These are phyloP conservation scores for Pipistrellus kuhlii DNA, from an alignment of 2,797 vertebrate genomes.

Conservation along the genomic window DNA sequence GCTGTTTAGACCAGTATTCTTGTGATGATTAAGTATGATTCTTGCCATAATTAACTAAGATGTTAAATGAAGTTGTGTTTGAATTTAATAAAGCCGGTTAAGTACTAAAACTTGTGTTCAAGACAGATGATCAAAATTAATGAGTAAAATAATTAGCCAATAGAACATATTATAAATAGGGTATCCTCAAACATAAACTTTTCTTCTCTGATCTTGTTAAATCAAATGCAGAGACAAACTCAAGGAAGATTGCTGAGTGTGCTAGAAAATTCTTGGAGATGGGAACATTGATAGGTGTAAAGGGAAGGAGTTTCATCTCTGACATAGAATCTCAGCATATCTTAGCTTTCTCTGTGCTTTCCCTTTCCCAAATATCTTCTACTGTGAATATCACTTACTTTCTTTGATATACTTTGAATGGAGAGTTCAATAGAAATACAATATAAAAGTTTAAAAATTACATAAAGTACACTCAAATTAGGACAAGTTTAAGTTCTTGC, in stretches of 20 bases:
- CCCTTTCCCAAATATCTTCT: slow-evolving; percentile 21
- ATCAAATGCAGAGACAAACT: slow-evolving; percentile 55
- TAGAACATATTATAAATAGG: slow-evolving; percentile 45
- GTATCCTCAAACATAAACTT: neutral
- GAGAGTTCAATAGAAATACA: slow-evolving; percentile 40
- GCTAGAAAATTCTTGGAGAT: neutral
- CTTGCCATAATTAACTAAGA: slow-evolving; percentile 48
- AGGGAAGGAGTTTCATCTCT: slow-evolving; percentile 30
- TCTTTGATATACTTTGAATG: slow-evolving; percentile 48
- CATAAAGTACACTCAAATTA: slow-evolving; percentile 44
- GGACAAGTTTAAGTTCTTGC: slow-evolving; percentile 1
- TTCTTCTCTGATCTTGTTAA: slow-evolving; percentile 43
- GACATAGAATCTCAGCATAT: slow-evolving; percentile 38
- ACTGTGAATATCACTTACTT: slow-evolving; percentile 9
- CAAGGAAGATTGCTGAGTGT: neutral
- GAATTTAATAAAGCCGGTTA: slow-evolving; percentile 57
- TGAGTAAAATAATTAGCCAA: slow-evolving; percentile 56
- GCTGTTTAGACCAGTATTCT: neutral
- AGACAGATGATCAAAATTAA: slow-evolving; percentile 41
- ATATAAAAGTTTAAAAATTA: slow-evolving; percentile 16
- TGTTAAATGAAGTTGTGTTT: slow-evolving; percentile 58
- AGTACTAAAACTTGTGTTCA: slow-evolving; percentile 54
- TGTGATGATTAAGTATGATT: slow-evolving; percentile 52
- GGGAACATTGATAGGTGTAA: neutral
- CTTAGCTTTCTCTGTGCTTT: slow-evolving; percentile 49